phyloP scores from a whole-genome alignment of 1,140 invertebrate species.

The Lepidurus arcticus region DNA sequence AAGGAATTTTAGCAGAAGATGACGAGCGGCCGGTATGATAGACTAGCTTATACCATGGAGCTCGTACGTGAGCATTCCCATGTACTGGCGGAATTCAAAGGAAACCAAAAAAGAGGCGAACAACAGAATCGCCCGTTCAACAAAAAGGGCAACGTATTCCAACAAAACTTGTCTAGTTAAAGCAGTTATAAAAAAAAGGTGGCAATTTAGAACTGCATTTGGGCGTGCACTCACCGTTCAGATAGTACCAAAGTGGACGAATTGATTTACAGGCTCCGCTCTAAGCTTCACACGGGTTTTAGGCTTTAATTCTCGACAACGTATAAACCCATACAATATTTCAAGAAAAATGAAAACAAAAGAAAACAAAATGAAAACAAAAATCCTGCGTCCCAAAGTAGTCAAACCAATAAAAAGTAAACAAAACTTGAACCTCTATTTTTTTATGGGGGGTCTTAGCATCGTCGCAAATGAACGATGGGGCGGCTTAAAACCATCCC shows the following conservation, averaged over 20 bases:
- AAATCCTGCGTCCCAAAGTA: no score
- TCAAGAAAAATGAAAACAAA: no score
- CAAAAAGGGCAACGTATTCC: background rate
- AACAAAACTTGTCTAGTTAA: background rate
- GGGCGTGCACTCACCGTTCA: constrained; percentile 20
- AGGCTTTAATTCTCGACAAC: no score
- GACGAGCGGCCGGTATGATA: background rate
- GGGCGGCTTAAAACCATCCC: no score
- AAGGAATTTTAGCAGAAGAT: background rate
- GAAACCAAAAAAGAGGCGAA: background rate
- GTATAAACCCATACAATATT: no score
- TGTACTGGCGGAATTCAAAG: background rate
- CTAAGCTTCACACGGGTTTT: background rate
- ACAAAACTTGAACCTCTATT: no score
- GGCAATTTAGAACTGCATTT: constrained; percentile 19
- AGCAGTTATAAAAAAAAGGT: background rate
- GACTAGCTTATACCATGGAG: background rate
- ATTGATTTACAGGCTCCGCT: background rate
- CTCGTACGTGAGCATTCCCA: background rate
- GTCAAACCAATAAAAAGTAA: no score
- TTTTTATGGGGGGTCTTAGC: no score
- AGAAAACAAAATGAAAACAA: no score
- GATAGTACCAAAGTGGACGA: background rate
- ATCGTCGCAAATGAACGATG: no score
- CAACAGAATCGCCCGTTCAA: background rate